Evolutionary conservation across 2,888 invertebrate species (phyloP).

Genomic region (Aleiodes testaceus): DNA sequence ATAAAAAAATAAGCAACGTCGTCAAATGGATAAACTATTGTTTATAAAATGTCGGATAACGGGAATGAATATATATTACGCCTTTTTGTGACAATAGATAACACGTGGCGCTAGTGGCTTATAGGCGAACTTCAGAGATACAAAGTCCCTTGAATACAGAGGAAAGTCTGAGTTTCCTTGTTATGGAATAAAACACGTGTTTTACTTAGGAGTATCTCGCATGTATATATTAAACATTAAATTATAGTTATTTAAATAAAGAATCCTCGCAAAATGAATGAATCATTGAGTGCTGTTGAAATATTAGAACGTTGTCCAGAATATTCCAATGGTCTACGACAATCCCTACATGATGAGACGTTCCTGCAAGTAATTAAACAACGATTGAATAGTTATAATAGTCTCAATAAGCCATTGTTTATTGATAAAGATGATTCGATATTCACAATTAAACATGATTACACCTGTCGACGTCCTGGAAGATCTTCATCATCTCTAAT

Average conservation of each 20-base stretch:
- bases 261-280: not conserved
- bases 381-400: not conserved
- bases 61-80: not conserved
- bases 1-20: not conserved
- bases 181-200: too few relatives aligned
- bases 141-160: too few relatives aligned
- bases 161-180: too few relatives aligned
- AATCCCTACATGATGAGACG: not conserved
- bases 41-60: slow-evolving; percentile 45
- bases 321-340: not conserved
- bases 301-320: not conserved
- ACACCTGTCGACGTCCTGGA: not conserved
- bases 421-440: not conserved
- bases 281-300: not conserved
- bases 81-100: not conserved
- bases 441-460: not conserved
- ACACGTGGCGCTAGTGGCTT: slow-evolving; percentile 30
- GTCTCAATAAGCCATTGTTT: too few relatives aligned
- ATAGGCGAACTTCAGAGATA: too few relatives aligned
- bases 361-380: not conserved
- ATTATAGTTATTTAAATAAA: too few relatives aligned
- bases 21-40: slow-evolving; percentile 32
- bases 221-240: too few relatives aligned
- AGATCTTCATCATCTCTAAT: not conserved
- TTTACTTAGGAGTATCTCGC: too few relatives aligned